A percentile compares a stretch with the other conserved stretches of the same genome.
phyloP scores from a whole-genome alignment of 2,797 vertebrate genomes.

The Sebastes elongatus region DNA sequence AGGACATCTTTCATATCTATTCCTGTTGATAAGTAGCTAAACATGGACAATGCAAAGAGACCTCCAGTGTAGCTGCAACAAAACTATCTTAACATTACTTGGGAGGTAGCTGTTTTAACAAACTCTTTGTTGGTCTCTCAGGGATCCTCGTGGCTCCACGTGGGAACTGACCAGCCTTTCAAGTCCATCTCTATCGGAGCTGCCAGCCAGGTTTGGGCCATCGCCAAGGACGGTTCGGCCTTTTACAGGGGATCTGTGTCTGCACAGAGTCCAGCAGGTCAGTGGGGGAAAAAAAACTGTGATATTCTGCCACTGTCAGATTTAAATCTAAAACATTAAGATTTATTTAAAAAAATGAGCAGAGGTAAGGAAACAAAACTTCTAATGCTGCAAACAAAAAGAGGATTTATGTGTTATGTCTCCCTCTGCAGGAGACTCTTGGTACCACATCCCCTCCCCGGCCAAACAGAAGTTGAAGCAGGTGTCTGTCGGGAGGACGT shows the following conservation, averaged over 20 bases:
- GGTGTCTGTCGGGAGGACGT: constrained; percentile 94
- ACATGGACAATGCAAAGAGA: neutral
- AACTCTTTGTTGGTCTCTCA: constrained; percentile 53
- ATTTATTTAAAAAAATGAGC: neutral
- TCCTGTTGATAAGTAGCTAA: neutral
- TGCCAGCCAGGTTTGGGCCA: constrained; percentile 93
- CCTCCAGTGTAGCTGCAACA: neutral
- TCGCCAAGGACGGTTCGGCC: constrained; percentile 92
- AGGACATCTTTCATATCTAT: neutral
- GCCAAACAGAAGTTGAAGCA: constrained; percentile 92
- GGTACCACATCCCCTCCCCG: constrained; percentile 96
- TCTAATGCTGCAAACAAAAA: neutral
- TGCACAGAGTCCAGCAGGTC: constrained; percentile 88
- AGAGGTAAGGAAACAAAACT: neutral
- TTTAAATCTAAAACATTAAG: neutral
- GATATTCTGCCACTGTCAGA: neutral
- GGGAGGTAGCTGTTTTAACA: neutral
- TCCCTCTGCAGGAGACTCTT: constrained; percentile 87
- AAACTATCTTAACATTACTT: neutral
- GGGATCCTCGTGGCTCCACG: constrained; percentile 96
- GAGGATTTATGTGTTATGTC: constrained; percentile 8
- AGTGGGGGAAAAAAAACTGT: constrained; percentile 21
- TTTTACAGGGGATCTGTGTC: constrained; percentile 96
- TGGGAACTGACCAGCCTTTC: constrained; percentile 96
- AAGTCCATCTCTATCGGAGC: constrained; percentile 92